Conservation (phyloP, 2,888 invertebrate genomes). For the Cacoxenus indagator region DNA sequence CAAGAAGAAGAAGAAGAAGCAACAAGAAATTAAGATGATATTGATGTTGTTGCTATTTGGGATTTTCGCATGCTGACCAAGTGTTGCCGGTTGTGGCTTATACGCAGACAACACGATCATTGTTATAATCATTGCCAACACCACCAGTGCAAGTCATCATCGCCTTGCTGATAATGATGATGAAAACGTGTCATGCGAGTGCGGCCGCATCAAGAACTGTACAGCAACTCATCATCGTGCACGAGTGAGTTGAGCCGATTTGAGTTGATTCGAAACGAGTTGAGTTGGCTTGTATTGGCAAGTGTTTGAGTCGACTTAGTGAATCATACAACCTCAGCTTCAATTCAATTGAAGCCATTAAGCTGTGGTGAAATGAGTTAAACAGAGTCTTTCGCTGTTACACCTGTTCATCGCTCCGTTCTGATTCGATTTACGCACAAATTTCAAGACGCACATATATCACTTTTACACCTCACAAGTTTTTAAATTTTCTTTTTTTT, state of each 20-base stretch:
- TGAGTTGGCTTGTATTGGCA: too few species aligned
- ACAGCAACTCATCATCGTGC: background rate
- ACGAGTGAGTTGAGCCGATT: background rate
- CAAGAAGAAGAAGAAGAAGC: background rate
- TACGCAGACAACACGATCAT: background rate
- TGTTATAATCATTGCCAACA: background rate
- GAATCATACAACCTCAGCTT: too few species aligned
- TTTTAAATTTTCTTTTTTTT: background rate
- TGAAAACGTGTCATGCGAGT: background rate
- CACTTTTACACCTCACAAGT: slow-evolving; percentile 1
- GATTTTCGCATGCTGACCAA: background rate
- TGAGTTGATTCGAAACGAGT: background rate
- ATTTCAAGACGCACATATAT: slow-evolving; percentile 10
- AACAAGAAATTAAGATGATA: slow-evolving; percentile 2
- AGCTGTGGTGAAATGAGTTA: too few species aligned
- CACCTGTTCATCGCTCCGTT: background rate
- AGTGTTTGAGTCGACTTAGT: too few species aligned
- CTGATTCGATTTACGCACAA: slow-evolving; percentile 1
- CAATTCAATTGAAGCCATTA: too few species aligned
- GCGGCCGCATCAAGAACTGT: background rate
- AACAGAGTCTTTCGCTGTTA: too few species aligned
- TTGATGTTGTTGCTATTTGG: slow-evolving; percentile 19
- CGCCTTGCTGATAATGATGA: background rate
- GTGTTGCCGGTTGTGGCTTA: background rate
- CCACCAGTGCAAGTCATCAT: background rate